Conservation (phyloP, 2,113 vertebrate species). For the Lanius ludovicianus region DNA sequence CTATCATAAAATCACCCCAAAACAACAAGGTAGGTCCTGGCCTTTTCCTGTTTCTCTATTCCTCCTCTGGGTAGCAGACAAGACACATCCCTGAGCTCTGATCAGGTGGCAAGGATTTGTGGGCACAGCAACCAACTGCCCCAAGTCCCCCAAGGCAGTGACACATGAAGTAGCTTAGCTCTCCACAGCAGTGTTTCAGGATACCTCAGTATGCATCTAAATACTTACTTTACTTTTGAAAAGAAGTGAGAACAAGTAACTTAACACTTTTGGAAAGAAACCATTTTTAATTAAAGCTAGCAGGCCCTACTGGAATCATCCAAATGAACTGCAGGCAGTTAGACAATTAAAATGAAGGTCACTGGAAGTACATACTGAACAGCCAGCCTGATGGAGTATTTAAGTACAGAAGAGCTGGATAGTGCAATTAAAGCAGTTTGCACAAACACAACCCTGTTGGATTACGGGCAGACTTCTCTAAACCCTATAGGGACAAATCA, state of each 20-base stretch:
- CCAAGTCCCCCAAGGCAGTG: background rate
- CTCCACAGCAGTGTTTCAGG: background rate
- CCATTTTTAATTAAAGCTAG: background rate
- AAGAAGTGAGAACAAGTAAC: background rate
- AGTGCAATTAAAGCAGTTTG: background rate
- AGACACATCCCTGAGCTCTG: background rate
- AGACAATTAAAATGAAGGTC: background rate
- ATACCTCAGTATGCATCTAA: background rate
- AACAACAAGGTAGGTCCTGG: background rate
- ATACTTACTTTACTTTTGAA: background rate
- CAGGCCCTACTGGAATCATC: background rate
- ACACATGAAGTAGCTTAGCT: background rate
- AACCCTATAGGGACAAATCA: background rate
- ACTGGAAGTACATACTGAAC: background rate
- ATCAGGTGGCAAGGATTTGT: background rate
- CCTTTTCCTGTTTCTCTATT: background rate
- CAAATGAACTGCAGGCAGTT: background rate
- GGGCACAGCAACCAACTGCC: background rate
- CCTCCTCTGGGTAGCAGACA: accelerated
- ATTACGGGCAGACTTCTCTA: background rate
- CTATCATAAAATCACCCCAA: no score
- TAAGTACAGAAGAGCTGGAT: background rate
- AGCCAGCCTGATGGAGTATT: background rate
- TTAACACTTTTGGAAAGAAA: background rate
- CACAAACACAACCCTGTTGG: background rate